A percentile compares a stretch with the other conserved stretches of the same genome.
phyloP scores from a whole-genome alignment of 1,140 invertebrate species.

The Heterodera schachtii region DNA sequence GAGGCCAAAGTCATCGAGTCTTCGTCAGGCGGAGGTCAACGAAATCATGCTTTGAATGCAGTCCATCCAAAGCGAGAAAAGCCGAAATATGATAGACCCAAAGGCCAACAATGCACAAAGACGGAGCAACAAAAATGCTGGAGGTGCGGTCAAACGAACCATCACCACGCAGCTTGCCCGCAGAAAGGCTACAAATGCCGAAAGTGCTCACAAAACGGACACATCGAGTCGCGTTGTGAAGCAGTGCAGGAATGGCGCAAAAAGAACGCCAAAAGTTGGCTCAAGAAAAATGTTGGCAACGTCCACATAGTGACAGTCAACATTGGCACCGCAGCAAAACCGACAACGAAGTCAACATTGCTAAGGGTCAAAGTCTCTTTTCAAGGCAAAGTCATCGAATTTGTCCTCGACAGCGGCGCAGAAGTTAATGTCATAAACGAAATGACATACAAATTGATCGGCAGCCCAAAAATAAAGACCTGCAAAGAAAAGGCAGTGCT shows the following conservation, averaged over 20 bases:
- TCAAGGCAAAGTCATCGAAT: not conserved
- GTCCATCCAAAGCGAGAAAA: not conserved
- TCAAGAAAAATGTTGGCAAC: not conserved
- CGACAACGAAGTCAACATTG: not conserved
- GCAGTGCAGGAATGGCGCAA: not conserved
- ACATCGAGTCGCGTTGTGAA: not conserved
- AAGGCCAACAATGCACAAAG: not conserved
- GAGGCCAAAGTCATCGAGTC: not conserved
- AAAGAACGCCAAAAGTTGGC: not conserved
- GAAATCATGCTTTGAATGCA: not conserved
- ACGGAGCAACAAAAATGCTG: not conserved
- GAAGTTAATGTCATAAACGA: constrained; percentile 13
- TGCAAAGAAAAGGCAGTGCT: constrained; percentile 10
- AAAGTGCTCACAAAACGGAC: not conserved
- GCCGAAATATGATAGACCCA: not conserved
- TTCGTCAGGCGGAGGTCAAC: not conserved
- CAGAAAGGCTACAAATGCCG: not conserved
- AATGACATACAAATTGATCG: not conserved
- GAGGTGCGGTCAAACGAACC: not conserved
- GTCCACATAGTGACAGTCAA: not conserved
- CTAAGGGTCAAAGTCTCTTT: not conserved
- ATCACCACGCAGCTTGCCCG: not conserved
- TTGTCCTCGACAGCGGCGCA: not conserved
- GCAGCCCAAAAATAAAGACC: not conserved
- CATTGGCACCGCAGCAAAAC: not conserved